Conservation (phyloP, 2,888 invertebrate genomes). For the Branchellion lobata region DNA sequence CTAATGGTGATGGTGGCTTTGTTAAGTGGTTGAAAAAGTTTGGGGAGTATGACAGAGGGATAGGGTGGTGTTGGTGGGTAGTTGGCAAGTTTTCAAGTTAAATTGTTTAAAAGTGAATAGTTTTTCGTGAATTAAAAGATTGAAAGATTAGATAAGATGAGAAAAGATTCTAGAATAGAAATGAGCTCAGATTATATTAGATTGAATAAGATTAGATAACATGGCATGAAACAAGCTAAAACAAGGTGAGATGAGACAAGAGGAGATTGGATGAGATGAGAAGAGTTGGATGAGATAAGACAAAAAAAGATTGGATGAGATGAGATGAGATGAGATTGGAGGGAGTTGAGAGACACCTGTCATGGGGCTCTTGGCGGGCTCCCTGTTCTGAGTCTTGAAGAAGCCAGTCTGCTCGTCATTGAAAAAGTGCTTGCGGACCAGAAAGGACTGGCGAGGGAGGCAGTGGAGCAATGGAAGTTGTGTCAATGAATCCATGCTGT, state of each 20-base stretch:
- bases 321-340: neutral
- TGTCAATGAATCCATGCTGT: neutral
- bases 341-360: slow-evolving; percentile 64
- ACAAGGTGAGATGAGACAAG: neutral
- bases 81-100: too few species aligned
- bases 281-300: neutral
- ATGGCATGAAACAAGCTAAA: neutral
- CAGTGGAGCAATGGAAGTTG: neutral
- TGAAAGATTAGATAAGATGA: too few species aligned
- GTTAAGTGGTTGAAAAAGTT: too few species aligned
- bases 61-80: too few species aligned
- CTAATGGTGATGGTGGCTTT: too few species aligned
- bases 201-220: too few species aligned
- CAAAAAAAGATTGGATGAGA: neutral
- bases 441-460: slow-evolving; percentile 68
- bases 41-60: too few species aligned
- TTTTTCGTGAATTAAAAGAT: too few species aligned
- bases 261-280: too few species aligned
- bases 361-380: slow-evolving; percentile 78
- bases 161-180: too few species aligned
- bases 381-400: slow-evolving; percentile 84
- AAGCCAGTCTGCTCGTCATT: slow-evolving; percentile 94
- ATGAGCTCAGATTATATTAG: too few species aligned
- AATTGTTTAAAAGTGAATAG: too few species aligned
- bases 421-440: slow-evolving; percentile 88